Evolutionary conservation across 2,113 vertebrate genomes (phyloP).

Genomic region (Felis catus): F.catus_Fca126_mat1.0 CM031420.1:146831501-146832000

Average conservation of each 20-base stretch:
- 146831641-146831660: conserved; percentile 42
- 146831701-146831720: neutral
- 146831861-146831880: neutral
- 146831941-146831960: neutral
- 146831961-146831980: neutral
- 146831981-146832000: neutral
- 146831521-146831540: neutral
- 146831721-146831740: neutral
- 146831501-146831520: neutral
- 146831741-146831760: neutral
- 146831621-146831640: conserved; percentile 62
- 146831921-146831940: neutral
- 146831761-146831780: conserved; percentile 8
- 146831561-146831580: neutral
- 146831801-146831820: neutral
- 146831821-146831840: neutral
- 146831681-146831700: conserved; percentile 42
- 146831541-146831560: neutral
- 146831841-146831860: neutral
- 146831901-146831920: neutral
- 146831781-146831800: neutral
- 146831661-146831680: conserved; percentile 55
- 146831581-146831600: conserved; percentile 7
- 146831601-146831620: conserved; percentile 57
- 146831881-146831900: neutral